Percentiles rank a stretch among this genome's conserved stretches.
phyloP scores from a whole-genome alignment of 2,797 vertebrate species.

The Mormyrus hasselquistii region DNA sequence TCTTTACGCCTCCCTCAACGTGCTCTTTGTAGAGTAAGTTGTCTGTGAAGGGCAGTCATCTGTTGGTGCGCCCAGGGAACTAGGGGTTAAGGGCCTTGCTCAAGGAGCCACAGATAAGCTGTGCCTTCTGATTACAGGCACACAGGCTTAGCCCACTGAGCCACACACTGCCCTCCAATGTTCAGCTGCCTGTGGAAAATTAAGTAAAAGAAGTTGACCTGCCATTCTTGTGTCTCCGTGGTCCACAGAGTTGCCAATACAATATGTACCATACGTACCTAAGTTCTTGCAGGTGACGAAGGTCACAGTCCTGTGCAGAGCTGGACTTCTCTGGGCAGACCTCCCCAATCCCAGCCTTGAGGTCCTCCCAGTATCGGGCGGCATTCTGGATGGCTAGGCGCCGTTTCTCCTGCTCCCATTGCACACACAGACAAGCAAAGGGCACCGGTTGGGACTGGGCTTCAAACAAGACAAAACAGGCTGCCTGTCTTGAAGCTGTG shows the following conservation, averaged over 20 bases:
- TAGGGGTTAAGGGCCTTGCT: not conserved
- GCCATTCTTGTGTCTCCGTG: not conserved
- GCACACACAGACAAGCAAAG: not conserved
- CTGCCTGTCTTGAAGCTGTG: not conserved
- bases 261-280: slow-evolving; percentile 59
- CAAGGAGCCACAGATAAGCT: not conserved
- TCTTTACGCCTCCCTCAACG: not conserved
- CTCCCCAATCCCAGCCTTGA: slow-evolving; percentile 60
- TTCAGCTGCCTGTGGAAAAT: slow-evolving; percentile 37
- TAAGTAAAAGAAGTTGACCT: not conserved
- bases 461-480: not conserved
- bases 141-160: not conserved
- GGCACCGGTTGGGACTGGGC: not conserved
- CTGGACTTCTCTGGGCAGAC: slow-evolving; percentile 72
- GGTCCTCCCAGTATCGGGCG: slow-evolving; percentile 82
- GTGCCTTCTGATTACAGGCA: not conserved
- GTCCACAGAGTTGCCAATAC: not conserved
- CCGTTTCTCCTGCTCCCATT: slow-evolving; percentile 77
- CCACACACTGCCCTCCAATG: slow-evolving; percentile 27
- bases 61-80: not conserved
- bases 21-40: not conserved
- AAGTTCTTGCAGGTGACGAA: slow-evolving; percentile 69
- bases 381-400: slow-evolving; percentile 84
- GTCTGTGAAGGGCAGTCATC: not conserved
- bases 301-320: slow-evolving; percentile 68